Evolutionary conservation across 2,888 invertebrate species (phyloP).

Genomic region (Rotaria socialis): DNA sequence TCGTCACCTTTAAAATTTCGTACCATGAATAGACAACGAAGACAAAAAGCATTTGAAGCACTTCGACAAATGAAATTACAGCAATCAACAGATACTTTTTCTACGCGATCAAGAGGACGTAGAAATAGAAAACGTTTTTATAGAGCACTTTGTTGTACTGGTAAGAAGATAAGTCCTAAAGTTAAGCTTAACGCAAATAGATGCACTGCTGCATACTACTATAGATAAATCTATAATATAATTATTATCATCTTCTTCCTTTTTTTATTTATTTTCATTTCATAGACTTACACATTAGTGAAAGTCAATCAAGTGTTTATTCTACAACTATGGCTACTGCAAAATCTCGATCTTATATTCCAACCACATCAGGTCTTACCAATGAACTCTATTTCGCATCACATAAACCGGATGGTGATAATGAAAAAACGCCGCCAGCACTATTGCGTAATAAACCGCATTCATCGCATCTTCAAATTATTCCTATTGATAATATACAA

Average conservation of each 20-base stretch:
- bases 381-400: neutral
- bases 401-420: conserved; percentile 13
- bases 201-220: neutral
- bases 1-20: neutral
- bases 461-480: neutral
- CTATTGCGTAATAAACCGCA: neutral
- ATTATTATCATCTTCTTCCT: neutral
- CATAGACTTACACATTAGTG: neutral
- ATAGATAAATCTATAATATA: no score
- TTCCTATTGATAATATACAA: neutral
- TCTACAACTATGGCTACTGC: neutral
- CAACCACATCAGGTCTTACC: neutral
- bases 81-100: neutral
- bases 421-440: conserved; percentile 8
- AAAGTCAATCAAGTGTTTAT: conserved; percentile 34
- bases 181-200: neutral
- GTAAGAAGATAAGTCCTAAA: neutral
- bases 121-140: conserved; percentile 7
- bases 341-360: neutral
- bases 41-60: neutral
- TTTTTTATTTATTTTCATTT: neutral
- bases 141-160: conserved; percentile 17
- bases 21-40: neutral
- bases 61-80: neutral
- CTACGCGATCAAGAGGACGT: neutral